Evolutionary conservation across 1,140 invertebrate genomes (phyloP).

Genomic region (Glomeris maerens): DNA sequence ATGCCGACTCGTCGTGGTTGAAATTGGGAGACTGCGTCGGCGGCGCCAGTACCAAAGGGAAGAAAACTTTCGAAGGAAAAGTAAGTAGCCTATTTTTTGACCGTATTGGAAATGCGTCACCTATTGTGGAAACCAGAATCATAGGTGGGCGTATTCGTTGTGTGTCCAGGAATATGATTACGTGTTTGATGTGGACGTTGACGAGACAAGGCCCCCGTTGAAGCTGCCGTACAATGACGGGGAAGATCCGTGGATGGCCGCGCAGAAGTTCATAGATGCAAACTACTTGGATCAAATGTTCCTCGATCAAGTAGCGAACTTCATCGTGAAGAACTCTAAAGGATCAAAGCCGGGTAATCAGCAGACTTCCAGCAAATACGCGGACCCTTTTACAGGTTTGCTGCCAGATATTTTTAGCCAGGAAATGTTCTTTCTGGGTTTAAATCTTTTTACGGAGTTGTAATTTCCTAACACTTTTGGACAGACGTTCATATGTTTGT

Average conservation of each 20-base stretch:
- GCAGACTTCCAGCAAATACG: slow-evolving; percentile 10
- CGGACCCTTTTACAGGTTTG: slow-evolving; percentile 58
- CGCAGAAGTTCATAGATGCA: slow-evolving; percentile 48
- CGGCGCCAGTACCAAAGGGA: slow-evolving; percentile 44
- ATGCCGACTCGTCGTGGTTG: slow-evolving; percentile 53
- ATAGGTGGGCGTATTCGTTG: neutral
- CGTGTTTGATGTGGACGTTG: slow-evolving; percentile 86
- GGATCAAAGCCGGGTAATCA: slow-evolving; percentile 25
- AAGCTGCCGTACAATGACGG: slow-evolving; percentile 79
- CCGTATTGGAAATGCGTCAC: slow-evolving; percentile 6
- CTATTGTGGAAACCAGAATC: slow-evolving; percentile 32
- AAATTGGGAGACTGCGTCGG: slow-evolving; percentile 83
- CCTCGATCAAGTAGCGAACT: slow-evolving; percentile 88
- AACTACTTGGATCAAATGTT: slow-evolving; percentile 72
- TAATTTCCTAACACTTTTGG: too few relatives aligned
- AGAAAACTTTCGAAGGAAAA: slow-evolving; percentile 64
- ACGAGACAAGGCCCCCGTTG: slow-evolving; percentile 69
- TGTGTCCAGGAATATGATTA: slow-evolving; percentile 68
- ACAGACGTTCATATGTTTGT: too few relatives aligned
- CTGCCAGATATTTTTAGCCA: slow-evolving; percentile 11
- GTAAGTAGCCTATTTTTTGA: slow-evolving; percentile 19
- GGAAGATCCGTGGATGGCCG: slow-evolving; percentile 49
- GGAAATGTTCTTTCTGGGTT: too few relatives aligned
- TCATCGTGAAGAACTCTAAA: slow-evolving; percentile 70
- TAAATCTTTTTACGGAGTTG: slow-evolving; percentile 11